Evolutionary conservation across 2,888 invertebrate genomes (phyloP).

Genomic region (Germaria angustata): DNA sequence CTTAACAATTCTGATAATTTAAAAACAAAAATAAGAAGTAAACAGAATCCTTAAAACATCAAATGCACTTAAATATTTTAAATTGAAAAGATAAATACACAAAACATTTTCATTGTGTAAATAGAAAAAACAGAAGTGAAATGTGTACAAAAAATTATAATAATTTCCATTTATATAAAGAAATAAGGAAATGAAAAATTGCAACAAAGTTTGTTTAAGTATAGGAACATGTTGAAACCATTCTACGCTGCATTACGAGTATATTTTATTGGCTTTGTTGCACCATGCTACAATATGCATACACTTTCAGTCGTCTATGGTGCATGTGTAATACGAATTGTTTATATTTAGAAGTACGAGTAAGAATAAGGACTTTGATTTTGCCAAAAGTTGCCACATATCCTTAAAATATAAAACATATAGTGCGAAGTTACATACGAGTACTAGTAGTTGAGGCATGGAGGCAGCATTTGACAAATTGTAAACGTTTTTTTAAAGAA

Average conservation of each 20-base stretch:
- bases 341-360: background rate
- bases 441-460: too few species aligned
- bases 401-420: too few species aligned
- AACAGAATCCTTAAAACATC: slow-evolving; percentile 43
- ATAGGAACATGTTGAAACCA: background rate
- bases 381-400: background rate
- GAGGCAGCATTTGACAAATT: too few species aligned
- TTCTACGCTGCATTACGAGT: background rate
- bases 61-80: slow-evolving; percentile 53
- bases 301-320: background rate
- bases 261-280: slow-evolving; percentile 48
- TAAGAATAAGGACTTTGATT: background rate
- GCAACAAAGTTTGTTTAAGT: slow-evolving; percentile 9
- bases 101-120: slow-evolving; percentile 19
- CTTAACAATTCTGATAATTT: slow-evolving; percentile 40
- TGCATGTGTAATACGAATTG: background rate
- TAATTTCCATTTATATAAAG: slow-evolving; percentile 51
- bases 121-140: background rate
- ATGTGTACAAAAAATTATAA: slow-evolving; percentile 10
- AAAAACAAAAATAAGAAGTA: slow-evolving; percentile 16
- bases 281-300: slow-evolving; percentile 12
- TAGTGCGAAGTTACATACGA: too few species aligned
- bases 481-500: too few species aligned
- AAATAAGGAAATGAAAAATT: slow-evolving; percentile 58
- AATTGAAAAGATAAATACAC: slow-evolving; percentile 63